Base-by-base conservation (phyloP, 2,888 invertebrate species). In the Thecocarcelia acutangulata region DNA sequence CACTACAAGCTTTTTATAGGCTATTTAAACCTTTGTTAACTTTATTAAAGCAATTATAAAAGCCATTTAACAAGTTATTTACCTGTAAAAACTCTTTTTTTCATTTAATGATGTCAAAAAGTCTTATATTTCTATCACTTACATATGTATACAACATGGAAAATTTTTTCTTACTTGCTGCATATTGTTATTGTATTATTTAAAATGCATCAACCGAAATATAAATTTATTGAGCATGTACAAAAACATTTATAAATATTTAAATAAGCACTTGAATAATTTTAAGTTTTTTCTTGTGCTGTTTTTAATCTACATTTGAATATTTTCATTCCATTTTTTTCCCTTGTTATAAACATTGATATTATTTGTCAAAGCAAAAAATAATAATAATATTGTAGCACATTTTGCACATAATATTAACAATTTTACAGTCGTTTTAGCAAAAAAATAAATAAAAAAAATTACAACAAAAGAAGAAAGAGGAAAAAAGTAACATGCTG, bases 171-270 rank as follows among this genome's bases (percentile, higher is more conserved):
- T n/a, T n/a, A n/a, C n/a, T n/a, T n/a, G n/a, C n/a, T n/a, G n/a
- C n/a, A n/a, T n/a, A n/a, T n/a, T n/a, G n/a, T n/a, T n/a, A n/a
- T n/a, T 42, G n/a, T 33, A n/a, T 28, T 33, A 9, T 42, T 61
- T 6, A 48, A 59, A 46, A 44, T 46, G 19, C 73, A 64, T 48
- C 40, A 13, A 19, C 48, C 48, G 12, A 48, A 17, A 58, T 21
- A 42, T 17, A 48, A 19, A 50, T 40, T 59, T 66, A 54, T 68
- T 46, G 54, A 73, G 61, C 72, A 61, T 58, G 9, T 61, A 28
- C 40, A 54, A 73, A 73, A 66, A 68, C 70, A 48, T 68, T 52
- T 61, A 73, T 79, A 73, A 68, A 79, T 77, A 68, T 68, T 73
- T 73, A 68, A 78, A 59, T 42, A 46, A 46, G 24, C 59, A 66